Base-by-base conservation (phyloP, 2,888 invertebrate genomes). In the Stramonita haemastoma region DNA sequence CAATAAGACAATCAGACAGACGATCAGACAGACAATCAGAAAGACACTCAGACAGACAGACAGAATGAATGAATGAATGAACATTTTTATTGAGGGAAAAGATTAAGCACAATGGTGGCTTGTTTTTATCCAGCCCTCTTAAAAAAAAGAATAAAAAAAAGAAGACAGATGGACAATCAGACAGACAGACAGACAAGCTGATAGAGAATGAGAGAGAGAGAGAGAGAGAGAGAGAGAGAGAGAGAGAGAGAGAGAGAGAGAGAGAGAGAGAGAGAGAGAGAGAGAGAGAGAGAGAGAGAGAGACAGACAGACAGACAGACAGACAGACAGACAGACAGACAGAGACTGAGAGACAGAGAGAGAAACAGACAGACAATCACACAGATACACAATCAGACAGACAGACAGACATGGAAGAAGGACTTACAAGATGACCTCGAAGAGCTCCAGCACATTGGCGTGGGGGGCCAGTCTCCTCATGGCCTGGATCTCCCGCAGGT, bases 361-460 rank as follows among this genome's bases (percentile, higher is more conserved):
- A 29, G 32, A 70, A 13, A 70, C 17, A 17, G 8, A 57, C 17
- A 57, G 15, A 13, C 57, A 36, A 6, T 19, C 86, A 46, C 57
- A 36, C 86, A 86, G 26, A 6, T 46, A 36, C 57, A 36, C 11
- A 56, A 5, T 56, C 86, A 86, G 56, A 86, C 57, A 86, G 17
- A 17, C 11, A 5, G 26, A 5, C 70, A 17, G 26, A 70, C 70
- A 70, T n/a, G n/a, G n/a, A 73, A n/a, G n/a, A 2, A 11, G 73
- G n/a, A 96, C 97, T 96, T 96, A 97, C 97, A 96, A 97, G 93
- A 97, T 96, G 90, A 97, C 97, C 94, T 97, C 97, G 91, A 97
- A 95, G 95, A 97, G 96, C 93, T 97, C 97, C 32, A 97, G 95
- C 88, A 97, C 97, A 95, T 97, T 97, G 73, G 96, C 96, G 95